Conservation (phyloP, 2,888 invertebrate genomes). For the Nipponacmea schrenckii region DNA sequence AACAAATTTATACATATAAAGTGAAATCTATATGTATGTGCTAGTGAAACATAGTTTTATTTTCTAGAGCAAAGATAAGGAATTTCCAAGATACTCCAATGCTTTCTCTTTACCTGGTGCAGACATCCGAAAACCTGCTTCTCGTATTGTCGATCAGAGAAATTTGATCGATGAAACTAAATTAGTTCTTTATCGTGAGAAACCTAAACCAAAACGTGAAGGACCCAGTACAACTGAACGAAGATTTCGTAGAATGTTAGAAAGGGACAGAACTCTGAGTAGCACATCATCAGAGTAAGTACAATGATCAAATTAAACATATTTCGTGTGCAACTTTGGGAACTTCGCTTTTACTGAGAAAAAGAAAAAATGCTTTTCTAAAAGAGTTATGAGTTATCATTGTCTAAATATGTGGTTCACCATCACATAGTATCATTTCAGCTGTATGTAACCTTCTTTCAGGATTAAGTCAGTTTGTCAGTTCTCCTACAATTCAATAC, state of each 20-base stretch:
- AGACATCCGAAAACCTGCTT: conserved; percentile 44
- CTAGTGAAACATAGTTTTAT: not conserved
- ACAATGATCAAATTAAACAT: not conserved
- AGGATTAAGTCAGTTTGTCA: too few relatives aligned
- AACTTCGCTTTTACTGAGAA: not conserved
- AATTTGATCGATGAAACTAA: conserved; percentile 62
- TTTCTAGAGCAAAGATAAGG: conserved; percentile 49
- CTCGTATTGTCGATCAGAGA: conserved; percentile 61
- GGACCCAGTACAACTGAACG: conserved; percentile 53
- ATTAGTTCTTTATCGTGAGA: conserved; percentile 55
- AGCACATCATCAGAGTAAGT: conserved; percentile 28
- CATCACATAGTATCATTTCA: too few relatives aligned
- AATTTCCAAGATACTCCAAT: conserved; percentile 48
- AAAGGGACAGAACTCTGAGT: conserved; percentile 40
- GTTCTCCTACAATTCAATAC: too few relatives aligned
- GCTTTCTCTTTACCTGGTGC: conserved; percentile 42
- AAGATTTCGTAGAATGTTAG: conserved; percentile 54
- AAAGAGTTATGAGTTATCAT: not conserved
- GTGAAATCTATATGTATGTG: too few relatives aligned
- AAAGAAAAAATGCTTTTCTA: not conserved
- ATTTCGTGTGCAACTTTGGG: not conserved
- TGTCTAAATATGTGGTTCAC: too few relatives aligned
- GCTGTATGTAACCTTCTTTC: too few relatives aligned
- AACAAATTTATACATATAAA: too few relatives aligned
- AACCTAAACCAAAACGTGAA: conserved; percentile 39